Percentiles rank a stretch among this genome's conserved stretches.
Conservation (phyloP, 2,888 invertebrate species). For the Sinopyrophorus schimmeli region DNA sequence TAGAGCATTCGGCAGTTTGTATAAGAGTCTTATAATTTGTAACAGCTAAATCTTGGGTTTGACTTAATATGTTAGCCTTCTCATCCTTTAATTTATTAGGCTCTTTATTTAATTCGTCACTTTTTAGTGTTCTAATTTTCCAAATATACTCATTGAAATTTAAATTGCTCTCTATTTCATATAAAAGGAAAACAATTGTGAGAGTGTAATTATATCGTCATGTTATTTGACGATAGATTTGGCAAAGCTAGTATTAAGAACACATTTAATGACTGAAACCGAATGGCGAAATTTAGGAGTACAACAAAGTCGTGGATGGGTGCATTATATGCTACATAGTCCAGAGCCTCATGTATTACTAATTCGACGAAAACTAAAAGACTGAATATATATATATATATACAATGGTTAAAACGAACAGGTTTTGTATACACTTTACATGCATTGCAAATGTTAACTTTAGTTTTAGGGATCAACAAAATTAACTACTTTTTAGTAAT, state of each 20-base stretch:
- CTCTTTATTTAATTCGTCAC: constrained; percentile 83
- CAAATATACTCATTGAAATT: constrained; percentile 72
- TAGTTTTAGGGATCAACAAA: too few relatives aligned
- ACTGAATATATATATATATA: too few relatives aligned
- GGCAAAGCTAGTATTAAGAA: constrained; percentile 82
- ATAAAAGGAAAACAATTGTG: constrained; percentile 83
- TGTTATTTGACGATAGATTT: constrained; percentile 84
- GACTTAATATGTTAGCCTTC: constrained; percentile 75
- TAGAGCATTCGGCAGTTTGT: constrained; percentile 89
- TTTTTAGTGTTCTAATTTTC: constrained; percentile 82
- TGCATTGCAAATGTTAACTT: too few relatives aligned
- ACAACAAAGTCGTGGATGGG: constrained; percentile 90
- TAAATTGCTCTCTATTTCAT: constrained; percentile 53
- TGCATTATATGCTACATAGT: constrained; percentile 88
- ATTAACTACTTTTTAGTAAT: too few relatives aligned
- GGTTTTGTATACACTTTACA: too few relatives aligned
- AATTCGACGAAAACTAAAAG: constrained; percentile 77
- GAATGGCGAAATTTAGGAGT: constrained; percentile 95
- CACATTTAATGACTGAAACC: constrained; percentile 90
- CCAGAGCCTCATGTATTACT: constrained; percentile 89
- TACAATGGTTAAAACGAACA: too few relatives aligned
- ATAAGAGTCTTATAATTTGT: constrained; percentile 95
- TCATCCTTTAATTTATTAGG: constrained; percentile 81
- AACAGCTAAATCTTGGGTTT: constrained; percentile 89
- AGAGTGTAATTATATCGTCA: constrained; percentile 96